Conservation (phyloP, 2,113 vertebrate genomes). For the Bujurquina vittata region DNA sequence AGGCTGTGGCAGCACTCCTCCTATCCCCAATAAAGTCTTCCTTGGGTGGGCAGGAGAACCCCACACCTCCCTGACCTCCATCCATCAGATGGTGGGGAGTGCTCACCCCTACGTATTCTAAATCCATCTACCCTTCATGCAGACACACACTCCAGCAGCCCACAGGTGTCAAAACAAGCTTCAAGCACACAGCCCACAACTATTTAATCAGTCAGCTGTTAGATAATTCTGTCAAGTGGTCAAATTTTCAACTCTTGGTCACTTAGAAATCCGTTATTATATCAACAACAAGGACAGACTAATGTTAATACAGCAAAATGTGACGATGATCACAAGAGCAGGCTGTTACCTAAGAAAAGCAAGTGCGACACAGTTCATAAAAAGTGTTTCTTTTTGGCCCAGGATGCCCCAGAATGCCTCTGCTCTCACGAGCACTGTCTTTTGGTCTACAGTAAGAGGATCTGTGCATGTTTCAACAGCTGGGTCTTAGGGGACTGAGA, state of each 20-base stretch:
- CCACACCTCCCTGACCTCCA: slow-evolving; percentile 70
- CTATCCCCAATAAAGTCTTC: slow-evolving; percentile 74
- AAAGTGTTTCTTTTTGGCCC: background rate
- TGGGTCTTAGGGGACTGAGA: background rate
- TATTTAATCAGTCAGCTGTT: slow-evolving; percentile 53
- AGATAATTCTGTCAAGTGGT: slow-evolving; percentile 58
- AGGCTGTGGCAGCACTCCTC: slow-evolving; percentile 74
- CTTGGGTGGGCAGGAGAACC: slow-evolving; percentile 76
- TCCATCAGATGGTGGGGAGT: slow-evolving; percentile 77
- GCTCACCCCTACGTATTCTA: slow-evolving; percentile 57
- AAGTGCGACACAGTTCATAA: background rate
- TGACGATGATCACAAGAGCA: slow-evolving; percentile 14
- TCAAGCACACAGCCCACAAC: slow-evolving; percentile 19
- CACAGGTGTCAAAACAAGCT: slow-evolving; percentile 69
- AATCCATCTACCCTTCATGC: slow-evolving; percentile 59
- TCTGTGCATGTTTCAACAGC: background rate
- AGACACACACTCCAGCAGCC: slow-evolving; percentile 21
- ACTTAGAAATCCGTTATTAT: slow-evolving; percentile 39
- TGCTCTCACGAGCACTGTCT: background rate
- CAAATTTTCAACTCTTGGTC: slow-evolving; percentile 24
- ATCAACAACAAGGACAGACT: background rate
- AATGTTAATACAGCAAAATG: background rate
- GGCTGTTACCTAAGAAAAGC: background rate
- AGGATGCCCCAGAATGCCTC: background rate
- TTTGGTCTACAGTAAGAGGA: background rate